A percentile compares a stretch with the other conserved stretches of the same genome.
Evolutionary conservation across 2,888 invertebrate genomes (phyloP).

Genomic region (Sarcophaga caerulescens): DNA sequence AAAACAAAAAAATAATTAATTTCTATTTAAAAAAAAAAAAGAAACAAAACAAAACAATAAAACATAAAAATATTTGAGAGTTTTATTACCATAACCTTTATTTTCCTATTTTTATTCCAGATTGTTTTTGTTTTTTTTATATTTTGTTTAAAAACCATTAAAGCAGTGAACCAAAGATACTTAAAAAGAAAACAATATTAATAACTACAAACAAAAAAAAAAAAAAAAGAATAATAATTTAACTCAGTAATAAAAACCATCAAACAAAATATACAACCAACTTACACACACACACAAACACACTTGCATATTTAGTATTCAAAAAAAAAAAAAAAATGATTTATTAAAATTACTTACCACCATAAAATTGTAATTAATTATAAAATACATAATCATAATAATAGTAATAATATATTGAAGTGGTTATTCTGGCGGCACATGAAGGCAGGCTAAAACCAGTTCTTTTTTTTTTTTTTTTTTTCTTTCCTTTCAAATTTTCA

Average conservation of each 20-base stretch:
- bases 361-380: no score
- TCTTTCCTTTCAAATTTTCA: no score
- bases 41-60: slow-evolving; percentile 8
- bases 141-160: slow-evolving; percentile 17
- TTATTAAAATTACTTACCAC: no score
- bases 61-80: slow-evolving; percentile 60
- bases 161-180: slow-evolving; percentile 67
- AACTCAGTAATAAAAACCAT: slow-evolving; percentile 35
- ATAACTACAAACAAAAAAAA: slow-evolving; percentile 4
- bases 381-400: no score
- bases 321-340: no score
- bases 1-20: slow-evolving; percentile 39
- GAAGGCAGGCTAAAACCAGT: no score
- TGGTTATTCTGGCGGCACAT: no score
- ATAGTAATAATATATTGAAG: no score
- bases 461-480: no score
- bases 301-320: not conserved
- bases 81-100: not conserved
- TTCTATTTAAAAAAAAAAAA: slow-evolving; percentile 23
- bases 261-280: not conserved
- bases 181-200: slow-evolving; percentile 43
- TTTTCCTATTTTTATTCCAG: slow-evolving; percentile 13
- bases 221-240: slow-evolving; percentile 53
- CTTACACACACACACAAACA: not conserved
- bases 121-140: not conserved